These are phyloP conservation scores for Vicugna pacos DNA, from an alignment of 2,113 vertebrate genomes.

Conservation along the genomic window DNA sequence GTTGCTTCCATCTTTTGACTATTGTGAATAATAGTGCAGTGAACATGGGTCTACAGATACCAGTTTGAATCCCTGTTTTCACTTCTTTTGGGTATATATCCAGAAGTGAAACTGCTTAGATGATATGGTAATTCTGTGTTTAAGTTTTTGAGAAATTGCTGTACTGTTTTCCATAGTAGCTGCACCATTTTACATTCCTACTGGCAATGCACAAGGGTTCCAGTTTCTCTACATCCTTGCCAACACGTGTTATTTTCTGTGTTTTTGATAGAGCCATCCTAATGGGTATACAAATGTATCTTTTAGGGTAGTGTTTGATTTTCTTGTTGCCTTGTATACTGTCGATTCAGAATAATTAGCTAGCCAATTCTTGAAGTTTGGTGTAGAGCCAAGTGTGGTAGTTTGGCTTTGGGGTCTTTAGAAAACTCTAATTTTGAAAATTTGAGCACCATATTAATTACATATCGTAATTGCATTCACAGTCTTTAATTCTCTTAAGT, in stretches of 20 bases:
- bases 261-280: constrained; percentile 26
- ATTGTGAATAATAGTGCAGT: not conserved
- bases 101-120: constrained; percentile 26
- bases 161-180: not conserved
- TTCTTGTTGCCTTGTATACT: not conserved
- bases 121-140: constrained; percentile 26
- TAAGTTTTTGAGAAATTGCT: constrained; percentile 31
- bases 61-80: not conserved
- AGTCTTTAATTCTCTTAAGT: constrained; percentile 25
- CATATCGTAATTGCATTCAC: not conserved
- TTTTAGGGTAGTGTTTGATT: constrained; percentile 27
- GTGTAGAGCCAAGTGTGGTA: not conserved
- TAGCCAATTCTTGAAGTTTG: constrained; percentile 4
- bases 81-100: not conserved
- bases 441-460: not conserved
- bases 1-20: not conserved
- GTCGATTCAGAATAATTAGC: constrained; percentile 42
- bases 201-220: not conserved
- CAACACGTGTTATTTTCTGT: not conserved
- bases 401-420: not conserved
- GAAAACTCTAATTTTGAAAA: constrained; percentile 36
- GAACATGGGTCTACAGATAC: not conserved
- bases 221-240: not conserved
- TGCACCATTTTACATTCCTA: not conserved
- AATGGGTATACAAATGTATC: not conserved